These are phyloP conservation scores for Distichodus sexfasciatus DNA, from an alignment of 2,797 vertebrate genomes.

Conservation along the genomic window DNA sequence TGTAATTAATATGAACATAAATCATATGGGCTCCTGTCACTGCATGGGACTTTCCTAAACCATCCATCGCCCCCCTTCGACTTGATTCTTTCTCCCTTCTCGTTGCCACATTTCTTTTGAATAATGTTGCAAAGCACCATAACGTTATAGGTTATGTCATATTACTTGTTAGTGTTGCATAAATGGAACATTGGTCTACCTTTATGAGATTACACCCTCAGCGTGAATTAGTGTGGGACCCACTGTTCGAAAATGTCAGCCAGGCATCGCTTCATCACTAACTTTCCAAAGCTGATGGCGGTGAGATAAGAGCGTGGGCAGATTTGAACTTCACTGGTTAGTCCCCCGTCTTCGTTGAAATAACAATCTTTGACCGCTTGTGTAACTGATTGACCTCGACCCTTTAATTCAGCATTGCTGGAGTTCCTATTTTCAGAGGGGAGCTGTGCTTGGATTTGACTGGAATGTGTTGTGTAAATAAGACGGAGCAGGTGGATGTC, in stretches of 20 bases:
- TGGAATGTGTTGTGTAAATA: slow-evolving; percentile 15
- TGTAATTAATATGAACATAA: slow-evolving; percentile 39
- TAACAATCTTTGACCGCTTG: neutral
- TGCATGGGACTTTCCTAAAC: neutral
- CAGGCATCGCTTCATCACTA: too few species aligned
- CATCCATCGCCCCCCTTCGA: neutral
- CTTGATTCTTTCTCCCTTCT: neutral
- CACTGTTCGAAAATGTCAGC: neutral
- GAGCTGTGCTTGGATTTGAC: neutral
- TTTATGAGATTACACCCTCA: too few species aligned
- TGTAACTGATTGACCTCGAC: neutral
- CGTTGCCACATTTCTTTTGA: neutral
- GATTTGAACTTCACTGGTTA: neutral
- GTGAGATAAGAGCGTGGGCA: neutral
- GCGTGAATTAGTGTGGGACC: too few species aligned
- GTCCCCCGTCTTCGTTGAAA: neutral
- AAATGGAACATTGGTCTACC: too few species aligned
- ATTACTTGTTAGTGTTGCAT: too few species aligned
- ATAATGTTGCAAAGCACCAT: neutral
- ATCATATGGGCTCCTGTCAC: neutral
- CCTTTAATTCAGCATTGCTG: neutral
- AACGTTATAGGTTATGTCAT: too few species aligned
- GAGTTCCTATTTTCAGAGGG: neutral
- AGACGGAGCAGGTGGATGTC: neutral
- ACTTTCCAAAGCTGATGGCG: neutral